Percentiles rank a stretch among this genome's conserved stretches.
phyloP scores from a whole-genome alignment of 1,140 invertebrate species.

The Drosophila jambulina region DNA sequence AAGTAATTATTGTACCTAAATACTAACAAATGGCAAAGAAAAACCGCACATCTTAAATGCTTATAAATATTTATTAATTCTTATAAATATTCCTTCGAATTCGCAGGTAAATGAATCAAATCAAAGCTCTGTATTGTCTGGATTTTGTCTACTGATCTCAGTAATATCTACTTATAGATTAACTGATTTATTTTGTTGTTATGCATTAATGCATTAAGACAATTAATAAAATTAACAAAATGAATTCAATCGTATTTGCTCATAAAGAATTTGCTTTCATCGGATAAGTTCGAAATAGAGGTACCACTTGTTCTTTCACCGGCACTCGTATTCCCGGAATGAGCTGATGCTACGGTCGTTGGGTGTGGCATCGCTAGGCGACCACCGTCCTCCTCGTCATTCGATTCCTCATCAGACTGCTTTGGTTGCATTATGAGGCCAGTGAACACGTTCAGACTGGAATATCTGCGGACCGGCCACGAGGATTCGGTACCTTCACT shows the following conservation, averaged over 20 bases:
- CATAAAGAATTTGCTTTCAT: background rate
- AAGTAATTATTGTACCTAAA: background rate
- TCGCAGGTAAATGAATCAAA: no score
- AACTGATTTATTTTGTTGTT: no score
- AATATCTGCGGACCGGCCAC: background rate
- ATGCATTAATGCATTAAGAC: no score
- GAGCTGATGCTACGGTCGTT: background rate
- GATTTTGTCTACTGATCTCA: no score
- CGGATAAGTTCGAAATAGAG: background rate
- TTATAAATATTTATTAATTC: background rate
- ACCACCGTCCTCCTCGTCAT: background rate
- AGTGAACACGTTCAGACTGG: background rate
- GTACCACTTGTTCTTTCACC: background rate
- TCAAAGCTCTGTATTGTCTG: no score
- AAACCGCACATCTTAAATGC: no score
- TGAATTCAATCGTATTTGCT: background rate
- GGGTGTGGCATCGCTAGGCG: background rate
- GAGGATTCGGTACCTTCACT: no score
- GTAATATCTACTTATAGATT: no score
- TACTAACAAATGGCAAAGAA: no score
- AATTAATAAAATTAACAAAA: background rate
- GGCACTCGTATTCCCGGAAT: no score
- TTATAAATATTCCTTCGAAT: no score
- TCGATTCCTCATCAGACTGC: background rate
- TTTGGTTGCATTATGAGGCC: background rate